phyloP scores from a whole-genome alignment of 2,113 vertebrate species.

The Cyprinus carpio region DNA sequence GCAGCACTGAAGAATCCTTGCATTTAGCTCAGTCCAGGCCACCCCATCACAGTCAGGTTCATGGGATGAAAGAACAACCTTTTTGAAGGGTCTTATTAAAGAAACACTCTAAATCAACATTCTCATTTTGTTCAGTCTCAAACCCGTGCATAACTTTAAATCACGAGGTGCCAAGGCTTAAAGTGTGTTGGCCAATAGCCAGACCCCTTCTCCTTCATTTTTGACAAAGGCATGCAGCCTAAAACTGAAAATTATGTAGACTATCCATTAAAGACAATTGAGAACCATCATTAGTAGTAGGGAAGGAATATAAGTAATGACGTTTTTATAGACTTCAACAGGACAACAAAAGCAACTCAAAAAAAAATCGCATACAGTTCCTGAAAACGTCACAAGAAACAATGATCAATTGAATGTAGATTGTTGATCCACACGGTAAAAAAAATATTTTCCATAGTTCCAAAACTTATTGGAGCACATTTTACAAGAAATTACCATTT shows the following conservation, averaged over 20 bases:
- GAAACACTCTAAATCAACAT: slow-evolving; percentile 45
- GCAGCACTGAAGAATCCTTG: neutral
- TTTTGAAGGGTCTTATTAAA: slow-evolving; percentile 31
- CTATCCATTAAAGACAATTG: neutral
- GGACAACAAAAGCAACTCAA: neutral
- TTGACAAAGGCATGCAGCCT: slow-evolving; percentile 3
- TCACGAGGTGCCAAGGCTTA: slow-evolving; percentile 39
- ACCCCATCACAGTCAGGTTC: slow-evolving; percentile 21
- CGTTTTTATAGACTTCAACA: too few relatives aligned
- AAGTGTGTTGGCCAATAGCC: slow-evolving; percentile 27
- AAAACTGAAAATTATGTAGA: neutral
- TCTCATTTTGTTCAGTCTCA: slow-evolving; percentile 15
- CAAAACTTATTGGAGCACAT: too few relatives aligned
- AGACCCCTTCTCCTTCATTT: neutral
- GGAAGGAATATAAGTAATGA: too few relatives aligned
- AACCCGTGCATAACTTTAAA: slow-evolving; percentile 38
- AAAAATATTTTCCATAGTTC: neutral
- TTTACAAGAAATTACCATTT: too few relatives aligned
- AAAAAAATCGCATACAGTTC: neutral
- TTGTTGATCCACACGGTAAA: neutral
- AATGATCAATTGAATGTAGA: neutral
- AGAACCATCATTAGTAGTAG: neutral
- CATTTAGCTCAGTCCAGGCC: slow-evolving; percentile 22
- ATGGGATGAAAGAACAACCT: slow-evolving; percentile 34
- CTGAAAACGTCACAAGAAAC: too few relatives aligned